Evolutionary conservation across 2,113 vertebrate genomes (phyloP), one percentile per base, ranked within the genome.

Genomic region (Bujurquina vittata): DNA sequence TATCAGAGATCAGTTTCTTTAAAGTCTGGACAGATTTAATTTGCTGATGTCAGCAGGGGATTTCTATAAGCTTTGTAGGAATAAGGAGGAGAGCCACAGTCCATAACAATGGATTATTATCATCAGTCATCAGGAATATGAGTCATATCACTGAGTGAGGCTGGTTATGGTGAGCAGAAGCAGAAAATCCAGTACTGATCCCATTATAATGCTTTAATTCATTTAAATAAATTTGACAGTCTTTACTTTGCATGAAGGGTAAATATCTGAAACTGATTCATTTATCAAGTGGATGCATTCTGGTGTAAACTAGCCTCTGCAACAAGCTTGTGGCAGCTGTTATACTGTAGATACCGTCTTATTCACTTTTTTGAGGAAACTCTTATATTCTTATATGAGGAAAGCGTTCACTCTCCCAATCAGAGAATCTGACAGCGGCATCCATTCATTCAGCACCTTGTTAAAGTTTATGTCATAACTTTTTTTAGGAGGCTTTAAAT

Each of bases 31-130:
- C 12, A 40, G 61, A 65, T 65, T 63, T 22, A 7, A 33, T 8
- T 23, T 65, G 37, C 4, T 46, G 1, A 67, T 46, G 43, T 3
- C 23, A 46, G 26, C n/a, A 65, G n/a, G n/a, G 17, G 22, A 18
- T 67, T 46, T 67, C 4, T 2, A 26, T 46, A 46, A 26, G 37
- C 1, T 46, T 26, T 12, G 43, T 17, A 1, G 63, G 7, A 67
- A 46, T 10, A 0, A 67, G 22, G 0, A 8, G 0, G 15, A 3
- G 22, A 17, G 6, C 17, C 17, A 7, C 40, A 46, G 37, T 26
- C 14, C 63, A 67, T 46, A 3, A 18, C 63, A 67, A 67, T 26
- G 40, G 37, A 67, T 49, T 49, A 23, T 40, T 63, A 15, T n/a
- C 0, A 26, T 23, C 56, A 7, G 5, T 58, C 56, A 23, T 3